Evolutionary conservation across 2,797 vertebrate genomes (phyloP).

Genomic region (Periophthalmus magnuspinnatus): DNA sequence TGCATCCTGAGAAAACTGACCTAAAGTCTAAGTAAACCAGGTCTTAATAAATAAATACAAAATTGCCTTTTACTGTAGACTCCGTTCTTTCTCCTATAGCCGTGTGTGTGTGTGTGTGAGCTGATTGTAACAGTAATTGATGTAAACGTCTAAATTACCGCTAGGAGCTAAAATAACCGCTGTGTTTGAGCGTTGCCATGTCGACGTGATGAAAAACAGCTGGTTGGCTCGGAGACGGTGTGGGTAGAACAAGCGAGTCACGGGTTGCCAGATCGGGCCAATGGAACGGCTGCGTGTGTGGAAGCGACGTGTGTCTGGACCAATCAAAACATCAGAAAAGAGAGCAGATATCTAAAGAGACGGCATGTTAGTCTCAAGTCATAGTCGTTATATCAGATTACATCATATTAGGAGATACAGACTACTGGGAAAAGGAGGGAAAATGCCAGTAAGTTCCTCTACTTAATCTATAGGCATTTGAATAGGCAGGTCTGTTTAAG

Average conservation of each 20-base stretch:
- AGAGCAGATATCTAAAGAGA: constrained; percentile 35
- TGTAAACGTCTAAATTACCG: constrained; percentile 80
- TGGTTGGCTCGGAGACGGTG: constrained; percentile 52
- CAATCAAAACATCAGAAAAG: constrained; percentile 46
- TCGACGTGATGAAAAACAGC: constrained; percentile 76
- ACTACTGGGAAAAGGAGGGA: constrained; percentile 19
- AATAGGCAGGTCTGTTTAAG: constrained; percentile 28
- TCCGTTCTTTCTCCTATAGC: constrained; percentile 6
- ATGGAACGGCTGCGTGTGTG: constrained; percentile 39
- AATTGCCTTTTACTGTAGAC: too few species aligned
- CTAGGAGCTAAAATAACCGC: constrained; percentile 78
- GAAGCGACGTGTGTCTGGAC: constrained; percentile 51
- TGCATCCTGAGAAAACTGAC: too few species aligned
- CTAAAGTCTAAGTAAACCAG: too few species aligned
- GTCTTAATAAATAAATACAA: too few species aligned
- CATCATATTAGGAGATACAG: constrained; percentile 37
- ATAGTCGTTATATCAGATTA: constrained; percentile 49
- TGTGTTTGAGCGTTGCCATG: constrained; percentile 76
- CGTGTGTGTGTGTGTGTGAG: constrained; percentile 43
- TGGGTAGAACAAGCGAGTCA: constrained; percentile 65
- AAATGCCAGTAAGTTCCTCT: constrained; percentile 8
- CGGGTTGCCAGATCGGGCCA: constrained; percentile 40
- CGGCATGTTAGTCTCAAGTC: constrained; percentile 37
- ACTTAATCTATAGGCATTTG: constrained; percentile 22
- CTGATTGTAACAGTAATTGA: constrained; percentile 79